Evolutionary conservation across 2,113 vertebrate genomes (phyloP), one percentile per base, ranked within the genome.

Genomic region (Okapia johnstoni): DNA sequence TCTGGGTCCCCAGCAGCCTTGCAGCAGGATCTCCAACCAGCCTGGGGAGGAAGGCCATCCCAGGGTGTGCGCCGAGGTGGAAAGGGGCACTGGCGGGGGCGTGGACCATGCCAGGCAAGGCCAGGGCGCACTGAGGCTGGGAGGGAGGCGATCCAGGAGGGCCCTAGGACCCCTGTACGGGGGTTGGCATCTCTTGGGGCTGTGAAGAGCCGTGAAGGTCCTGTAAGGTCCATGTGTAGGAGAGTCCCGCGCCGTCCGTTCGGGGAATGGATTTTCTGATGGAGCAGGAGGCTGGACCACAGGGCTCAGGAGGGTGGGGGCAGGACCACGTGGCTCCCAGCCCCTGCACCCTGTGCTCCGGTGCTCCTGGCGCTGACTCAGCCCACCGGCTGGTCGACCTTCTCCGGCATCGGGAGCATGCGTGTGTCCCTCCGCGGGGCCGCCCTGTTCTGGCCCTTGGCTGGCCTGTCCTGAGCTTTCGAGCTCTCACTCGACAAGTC

Each of bases 261-360:
- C 2, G 8, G 40, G 30, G 43, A 36, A 16, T 10, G 55, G 55
- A 2, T 16, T 55, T 50, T 9, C 55, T 7, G 54, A 7, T 36
- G 55, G 21, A 13, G 63, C 40, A 5, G 6, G 63, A 40, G 50
- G 11, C 1, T 1, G 23, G 36, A 15, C 23, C n/a, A 1, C n/a
- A 2, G 80, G 1, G 80, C 79, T 23, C 46, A 8, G n/a, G 19
- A 3, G 19, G 19, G 1, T 1, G 17, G 52, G 40, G 30, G 10
- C 70, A 14, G 43, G 14, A 19, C 54, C 55, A 17, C 0, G 6
- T 17, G 30, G 88, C 40, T 77, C 14, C 8, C 7, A 9, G 88
- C 7, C 19, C 30, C 2, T 2, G 28, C 1, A 16, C 70, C 19
- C 13, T 3, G 6, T 0, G 21, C 14, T 4, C 26, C 9, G 1